Conservation (phyloP, 2,797 vertebrate species). For the Notolepis coatsorum region DNA sequence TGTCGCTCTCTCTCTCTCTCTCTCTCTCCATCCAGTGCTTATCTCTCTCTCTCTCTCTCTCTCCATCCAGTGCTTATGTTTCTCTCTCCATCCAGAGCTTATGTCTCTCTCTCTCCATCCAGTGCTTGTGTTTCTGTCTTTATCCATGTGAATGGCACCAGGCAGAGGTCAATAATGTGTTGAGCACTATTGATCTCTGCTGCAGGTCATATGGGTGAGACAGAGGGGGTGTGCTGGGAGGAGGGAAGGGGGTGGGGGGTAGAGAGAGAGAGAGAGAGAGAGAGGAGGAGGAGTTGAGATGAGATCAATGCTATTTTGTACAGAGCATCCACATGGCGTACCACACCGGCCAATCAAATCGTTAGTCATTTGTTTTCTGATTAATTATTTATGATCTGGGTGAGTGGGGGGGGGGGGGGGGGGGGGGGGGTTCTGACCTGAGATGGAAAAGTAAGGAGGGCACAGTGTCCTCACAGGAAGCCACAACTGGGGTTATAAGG, state of each 20-base stretch:
- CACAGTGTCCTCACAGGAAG: conserved; percentile 26
- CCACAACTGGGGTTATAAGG: conserved; percentile 9
- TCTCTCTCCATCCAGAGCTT: conserved; percentile 67
- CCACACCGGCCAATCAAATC: conserved; percentile 59
- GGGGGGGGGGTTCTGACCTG: conserved; percentile 31
- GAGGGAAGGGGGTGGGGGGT: no score
- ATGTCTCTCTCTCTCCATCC: conserved; percentile 47
- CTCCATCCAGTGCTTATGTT: conserved; percentile 70
- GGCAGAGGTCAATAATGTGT: conserved; percentile 79
- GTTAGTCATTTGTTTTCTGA: conserved; percentile 63
- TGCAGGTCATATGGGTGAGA: conserved; percentile 56
- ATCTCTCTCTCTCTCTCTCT: conserved; percentile 23
- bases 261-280: conserved; percentile 12
- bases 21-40: no score
- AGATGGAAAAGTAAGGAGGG: conserved; percentile 19
- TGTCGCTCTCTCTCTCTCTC: no score
- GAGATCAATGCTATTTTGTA: conserved; percentile 65
- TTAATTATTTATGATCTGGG: conserved; percentile 73
- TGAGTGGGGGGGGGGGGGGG: no score
- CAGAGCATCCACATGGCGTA: conserved; percentile 62
- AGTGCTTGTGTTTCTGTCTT: conserved; percentile 77
- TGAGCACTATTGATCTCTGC: conserved; percentile 78
- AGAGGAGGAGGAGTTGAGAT: conserved; percentile 8
- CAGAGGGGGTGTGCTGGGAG: conserved; percentile 17
- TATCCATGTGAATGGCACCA: conserved; percentile 76